These are phyloP conservation scores for Antheraea yamamai DNA, from an alignment of 2,888 invertebrate species.

Conservation along the genomic window DNA sequence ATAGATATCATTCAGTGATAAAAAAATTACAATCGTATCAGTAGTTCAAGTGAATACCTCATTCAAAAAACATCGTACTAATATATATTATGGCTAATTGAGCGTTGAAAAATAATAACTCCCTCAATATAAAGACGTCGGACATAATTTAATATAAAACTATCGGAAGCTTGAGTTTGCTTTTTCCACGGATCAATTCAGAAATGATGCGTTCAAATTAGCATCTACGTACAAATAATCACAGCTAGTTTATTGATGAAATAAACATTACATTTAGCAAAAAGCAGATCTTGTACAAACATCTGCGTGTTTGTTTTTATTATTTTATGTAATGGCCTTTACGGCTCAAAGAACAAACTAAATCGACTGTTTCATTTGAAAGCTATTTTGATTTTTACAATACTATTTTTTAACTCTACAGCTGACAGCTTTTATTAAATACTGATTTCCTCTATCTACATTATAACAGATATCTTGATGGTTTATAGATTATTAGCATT, in stretches of 20 bases:
- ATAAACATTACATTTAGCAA: constrained; percentile 38
- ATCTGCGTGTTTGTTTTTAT: constrained; percentile 33
- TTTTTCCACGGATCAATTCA: constrained; percentile 12
- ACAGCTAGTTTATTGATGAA: constrained; percentile 33
- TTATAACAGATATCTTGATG: neutral
- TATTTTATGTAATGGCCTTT: constrained; percentile 30
- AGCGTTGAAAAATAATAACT: neutral
- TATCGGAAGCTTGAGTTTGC: neutral
- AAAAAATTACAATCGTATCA: too few species aligned
- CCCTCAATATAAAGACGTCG: neutral
- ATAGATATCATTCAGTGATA: too few species aligned
- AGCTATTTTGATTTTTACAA: constrained; percentile 19
- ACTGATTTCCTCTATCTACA: neutral
- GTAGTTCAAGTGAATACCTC: too few species aligned
- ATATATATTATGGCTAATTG: neutral
- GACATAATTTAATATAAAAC: neutral
- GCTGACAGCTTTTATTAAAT: neutral
- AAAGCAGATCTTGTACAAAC: constrained; percentile 30
- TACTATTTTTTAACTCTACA: constrained; percentile 1
- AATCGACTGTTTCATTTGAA: constrained; percentile 34
- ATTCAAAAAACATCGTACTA: too few species aligned
- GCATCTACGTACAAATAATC: constrained; percentile 33
- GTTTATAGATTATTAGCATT: neutral
- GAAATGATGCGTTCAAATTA: constrained; percentile 21
- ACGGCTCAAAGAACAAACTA: constrained; percentile 25